Conservation (phyloP, 35 echinoderm and acorn worm genomes). For the Patiria miniata region DNA sequence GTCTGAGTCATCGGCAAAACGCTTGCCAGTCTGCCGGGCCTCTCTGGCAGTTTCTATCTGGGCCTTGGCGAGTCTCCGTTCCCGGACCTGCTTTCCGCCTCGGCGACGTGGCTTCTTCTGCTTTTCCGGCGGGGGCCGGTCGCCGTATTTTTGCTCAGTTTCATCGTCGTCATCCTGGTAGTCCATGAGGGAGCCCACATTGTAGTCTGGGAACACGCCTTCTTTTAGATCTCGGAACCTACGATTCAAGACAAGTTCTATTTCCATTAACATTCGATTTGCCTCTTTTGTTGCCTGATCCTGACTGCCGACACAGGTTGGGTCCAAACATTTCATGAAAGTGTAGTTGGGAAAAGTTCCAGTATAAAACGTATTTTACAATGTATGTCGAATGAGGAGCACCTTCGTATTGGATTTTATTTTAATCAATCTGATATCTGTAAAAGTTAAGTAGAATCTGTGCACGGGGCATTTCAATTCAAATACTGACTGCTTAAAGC, state of each 20-base stretch:
- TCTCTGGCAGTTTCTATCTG: neutral
- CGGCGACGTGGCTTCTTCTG: constrained; percentile 27
- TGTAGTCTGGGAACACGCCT: constrained; percentile 54
- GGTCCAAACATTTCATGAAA: too few species aligned
- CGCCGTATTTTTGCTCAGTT: constrained; percentile 28
- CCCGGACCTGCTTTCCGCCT: constrained; percentile 25
- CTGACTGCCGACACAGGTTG: too few species aligned
- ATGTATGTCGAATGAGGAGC: too few species aligned
- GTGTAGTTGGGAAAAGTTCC: too few species aligned
- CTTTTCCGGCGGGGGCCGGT: constrained; percentile 40
- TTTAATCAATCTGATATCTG: too few species aligned
- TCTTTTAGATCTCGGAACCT: constrained; percentile 59
- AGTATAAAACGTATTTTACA: too few species aligned
- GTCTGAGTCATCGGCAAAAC: neutral
- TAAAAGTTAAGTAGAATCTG: too few species aligned
- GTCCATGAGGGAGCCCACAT: constrained; percentile 41
- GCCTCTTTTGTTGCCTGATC: too few species aligned
- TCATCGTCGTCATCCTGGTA: constrained; percentile 23
- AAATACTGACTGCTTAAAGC: too few species aligned
- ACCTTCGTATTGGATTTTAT: too few species aligned
- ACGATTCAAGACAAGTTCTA: neutral
- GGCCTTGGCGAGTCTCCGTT: neutral
- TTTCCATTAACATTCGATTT: too few species aligned
- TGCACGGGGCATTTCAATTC: too few species aligned
- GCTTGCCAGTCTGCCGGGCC: neutral